These are phyloP conservation scores for Trachelus troglodyta DNA, from an alignment of 2,888 invertebrate genomes.

Conservation along the genomic window DNA sequence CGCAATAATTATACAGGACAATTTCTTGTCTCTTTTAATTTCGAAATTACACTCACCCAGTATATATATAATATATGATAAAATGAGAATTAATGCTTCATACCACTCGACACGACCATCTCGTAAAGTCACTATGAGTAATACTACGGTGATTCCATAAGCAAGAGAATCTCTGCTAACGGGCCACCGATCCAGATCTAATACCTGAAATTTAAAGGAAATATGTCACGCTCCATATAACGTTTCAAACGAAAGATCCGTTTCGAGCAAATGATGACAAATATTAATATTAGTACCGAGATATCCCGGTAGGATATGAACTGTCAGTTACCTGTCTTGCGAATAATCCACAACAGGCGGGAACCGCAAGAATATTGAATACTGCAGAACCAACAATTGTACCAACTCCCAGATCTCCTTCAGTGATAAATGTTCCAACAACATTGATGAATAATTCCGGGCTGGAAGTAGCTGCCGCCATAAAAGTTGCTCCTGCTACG, in stretches of 20 bases:
- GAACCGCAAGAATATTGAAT: conserved; percentile 82
- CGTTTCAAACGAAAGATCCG: conserved; percentile 2
- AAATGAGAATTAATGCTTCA: conserved; percentile 78
- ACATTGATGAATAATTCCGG: conserved; percentile 89
- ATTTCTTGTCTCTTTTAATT: background rate
- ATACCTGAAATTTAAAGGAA: conserved; percentile 66
- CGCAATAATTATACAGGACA: conserved; percentile 2
- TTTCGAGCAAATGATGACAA: background rate
- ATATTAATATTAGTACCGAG: background rate
- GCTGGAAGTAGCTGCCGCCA: conserved; percentile 90
- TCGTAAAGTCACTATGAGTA: conserved; percentile 76
- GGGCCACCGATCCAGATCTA: conserved; percentile 82
- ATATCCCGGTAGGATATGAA: background rate
- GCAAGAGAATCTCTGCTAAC: conserved; percentile 80
- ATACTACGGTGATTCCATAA: conserved; percentile 78
- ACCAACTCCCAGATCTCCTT: conserved; percentile 81
- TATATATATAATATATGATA: conserved; percentile 79
- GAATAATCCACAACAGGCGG: conserved; percentile 81
- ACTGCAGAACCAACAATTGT: conserved; percentile 84
- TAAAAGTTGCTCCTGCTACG: conserved; percentile 90
- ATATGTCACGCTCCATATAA: conserved; percentile 10
- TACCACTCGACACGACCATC: conserved; percentile 82
- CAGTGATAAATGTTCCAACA: conserved; percentile 83
- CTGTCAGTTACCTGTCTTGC: conserved; percentile 75
- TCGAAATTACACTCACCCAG: conserved; percentile 68